Conservation (phyloP, 2,113 vertebrate species). For the Rhea americana region DNA sequence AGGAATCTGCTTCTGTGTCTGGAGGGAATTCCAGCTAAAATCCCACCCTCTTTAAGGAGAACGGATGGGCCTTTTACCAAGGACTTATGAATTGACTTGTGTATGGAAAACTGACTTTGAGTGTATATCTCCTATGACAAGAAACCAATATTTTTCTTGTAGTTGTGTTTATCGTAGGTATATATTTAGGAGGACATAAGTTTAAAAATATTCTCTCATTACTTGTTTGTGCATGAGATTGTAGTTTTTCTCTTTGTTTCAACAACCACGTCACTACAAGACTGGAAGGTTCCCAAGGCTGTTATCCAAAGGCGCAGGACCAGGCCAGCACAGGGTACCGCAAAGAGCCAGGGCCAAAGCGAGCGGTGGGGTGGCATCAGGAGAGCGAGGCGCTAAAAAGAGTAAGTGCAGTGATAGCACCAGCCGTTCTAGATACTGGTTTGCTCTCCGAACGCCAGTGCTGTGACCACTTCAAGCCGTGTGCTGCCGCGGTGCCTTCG, state of each 20-base stretch:
- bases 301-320: not conserved
- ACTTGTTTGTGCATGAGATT: not conserved
- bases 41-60: not conserved
- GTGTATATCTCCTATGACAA: not conserved
- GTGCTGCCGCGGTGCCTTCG: rapidly evolving
- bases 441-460: not conserved
- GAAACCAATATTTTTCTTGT: not conserved
- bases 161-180: not conserved
- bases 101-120: not conserved
- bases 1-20: not conserved
- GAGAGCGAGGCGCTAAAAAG: not conserved
- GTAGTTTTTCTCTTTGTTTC: not conserved
- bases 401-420: not conserved
- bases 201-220: not conserved
- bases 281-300: not conserved
- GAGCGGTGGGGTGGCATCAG: not conserved
- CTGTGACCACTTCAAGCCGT: too few species aligned
- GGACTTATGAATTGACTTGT: not conserved
- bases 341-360: not conserved
- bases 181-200: not conserved
- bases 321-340: not conserved
- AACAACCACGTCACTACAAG: not conserved
- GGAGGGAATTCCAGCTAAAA: not conserved
- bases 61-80: not conserved
- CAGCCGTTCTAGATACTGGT: not conserved